These are phyloP conservation scores for Orchestes rusci DNA, from an alignment of 2,888 invertebrate genomes.

Conservation along the genomic window DNA sequence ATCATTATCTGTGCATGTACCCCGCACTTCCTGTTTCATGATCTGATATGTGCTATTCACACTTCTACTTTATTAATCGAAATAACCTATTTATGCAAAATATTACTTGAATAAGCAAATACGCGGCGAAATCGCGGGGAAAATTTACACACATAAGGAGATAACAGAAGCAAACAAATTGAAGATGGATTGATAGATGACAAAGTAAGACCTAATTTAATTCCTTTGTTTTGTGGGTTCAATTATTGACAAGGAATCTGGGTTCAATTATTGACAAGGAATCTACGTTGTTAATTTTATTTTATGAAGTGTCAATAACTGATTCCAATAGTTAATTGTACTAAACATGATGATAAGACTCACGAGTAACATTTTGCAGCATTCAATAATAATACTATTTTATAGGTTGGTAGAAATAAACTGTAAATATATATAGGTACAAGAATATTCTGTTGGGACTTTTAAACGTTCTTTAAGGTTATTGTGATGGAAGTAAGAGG, in stretches of 20 bases:
- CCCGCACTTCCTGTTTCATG: neutral
- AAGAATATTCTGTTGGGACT: constrained; percentile 16
- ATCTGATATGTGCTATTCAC: neutral
- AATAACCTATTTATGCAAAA: constrained; percentile 16
- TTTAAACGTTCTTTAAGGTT: constrained; percentile 53
- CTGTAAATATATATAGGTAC: constrained; percentile 14
- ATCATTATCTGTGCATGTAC: neutral
- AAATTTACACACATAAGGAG: too few relatives aligned
- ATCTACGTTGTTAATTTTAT: too few relatives aligned
- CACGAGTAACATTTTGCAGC: constrained; percentile 15
- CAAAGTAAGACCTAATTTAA: too few relatives aligned
- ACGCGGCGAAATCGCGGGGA: too few relatives aligned
- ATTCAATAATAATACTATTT: constrained; percentile 14
- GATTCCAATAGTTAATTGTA: too few relatives aligned
- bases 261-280: too few relatives aligned
- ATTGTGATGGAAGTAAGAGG: constrained; percentile 99
- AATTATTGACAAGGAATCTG: too few relatives aligned
- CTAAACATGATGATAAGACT: neutral
- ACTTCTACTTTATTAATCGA: constrained; percentile 6
- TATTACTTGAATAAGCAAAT: constrained; percentile 10
- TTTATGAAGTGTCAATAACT: too few relatives aligned
- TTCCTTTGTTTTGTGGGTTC: too few relatives aligned
- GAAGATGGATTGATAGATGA: too few relatives aligned
- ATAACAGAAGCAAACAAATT: too few relatives aligned
- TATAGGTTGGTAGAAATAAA: constrained; percentile 14